Evolutionary conservation across 2,113 vertebrate species (phyloP).

Genomic region (Scopus umbretta): DNA sequence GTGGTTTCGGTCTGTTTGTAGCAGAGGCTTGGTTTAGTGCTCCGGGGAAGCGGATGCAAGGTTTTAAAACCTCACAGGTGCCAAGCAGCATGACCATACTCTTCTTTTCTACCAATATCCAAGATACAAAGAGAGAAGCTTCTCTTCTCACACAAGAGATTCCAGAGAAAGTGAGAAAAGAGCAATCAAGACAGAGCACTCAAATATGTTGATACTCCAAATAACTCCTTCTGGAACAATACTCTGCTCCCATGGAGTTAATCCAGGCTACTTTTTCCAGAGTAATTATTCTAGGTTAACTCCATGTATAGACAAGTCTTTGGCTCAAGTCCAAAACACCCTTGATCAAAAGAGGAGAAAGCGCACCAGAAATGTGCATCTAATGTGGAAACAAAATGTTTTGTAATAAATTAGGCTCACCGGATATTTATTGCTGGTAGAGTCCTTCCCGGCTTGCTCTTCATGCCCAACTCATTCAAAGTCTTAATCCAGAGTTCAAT

Average conservation of each 20-base stretch:
- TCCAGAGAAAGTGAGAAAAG: background rate
- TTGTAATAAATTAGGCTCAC: background rate
- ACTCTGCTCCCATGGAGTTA: background rate
- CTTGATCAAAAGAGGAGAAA: background rate
- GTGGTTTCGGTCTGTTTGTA: background rate
- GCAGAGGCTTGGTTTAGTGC: background rate
- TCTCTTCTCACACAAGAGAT: background rate
- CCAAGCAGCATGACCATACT: background rate
- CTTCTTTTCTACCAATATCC: background rate
- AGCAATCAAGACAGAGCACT: background rate
- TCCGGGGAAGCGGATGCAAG: background rate
- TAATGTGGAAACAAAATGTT: conserved; percentile 1
- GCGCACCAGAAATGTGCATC: background rate
- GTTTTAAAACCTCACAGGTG: background rate
- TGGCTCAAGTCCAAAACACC: background rate
- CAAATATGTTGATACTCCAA: background rate
- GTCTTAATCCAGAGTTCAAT: background rate
- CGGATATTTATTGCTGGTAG: background rate
- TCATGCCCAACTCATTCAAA: conserved; percentile 2
- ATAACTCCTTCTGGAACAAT: conserved; percentile 8
- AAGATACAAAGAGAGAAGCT: background rate
- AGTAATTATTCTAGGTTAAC: conserved; percentile 23
- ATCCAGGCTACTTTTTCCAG: conserved; percentile 20
- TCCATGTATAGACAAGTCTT: background rate
- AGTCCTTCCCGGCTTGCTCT: background rate